Base-by-base conservation (phyloP, 2,113 vertebrate species). In the Alethe diademata region DNA sequence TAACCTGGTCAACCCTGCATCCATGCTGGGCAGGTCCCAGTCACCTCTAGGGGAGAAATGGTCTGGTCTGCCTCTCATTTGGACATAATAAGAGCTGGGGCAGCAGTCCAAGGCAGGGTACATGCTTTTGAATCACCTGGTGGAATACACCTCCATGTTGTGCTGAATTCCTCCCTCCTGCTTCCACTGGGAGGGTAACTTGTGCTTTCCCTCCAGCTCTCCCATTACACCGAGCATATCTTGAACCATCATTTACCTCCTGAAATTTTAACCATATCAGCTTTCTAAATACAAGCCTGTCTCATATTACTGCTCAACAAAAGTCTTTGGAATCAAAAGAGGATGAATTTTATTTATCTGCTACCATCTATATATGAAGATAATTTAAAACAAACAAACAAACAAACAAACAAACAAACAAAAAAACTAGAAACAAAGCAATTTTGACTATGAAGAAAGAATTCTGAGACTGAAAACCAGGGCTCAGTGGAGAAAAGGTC, bases 291-390 rank as follows among this genome's bases (percentile, higher is more conserved):
- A 72, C 36, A 91, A 29, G 31, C 54, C 45, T 53, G 23, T 89
- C 54, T 91, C 81, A 43, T 31, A 42, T 85, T 92, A 75, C 90
- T 73, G 40, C 40, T 78, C 81, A 75, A 82, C 14, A 5, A 6
- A 87, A 84, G 62, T 42, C 78, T 85, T 75, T 79, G 73, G 33
- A 90, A 82, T 73, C 74, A 90, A 88, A 50, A 95, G 78, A 90
- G 50, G 62, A 75, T 58, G n/a, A 88, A 85, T 90, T 95, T 87
- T 94, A 92, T 45, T 65, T 45, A 76, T 69, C 53, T 84, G 53
- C 54, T 94, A 91, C 81, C 43, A 87, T 69, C 54, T 79, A 43
- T 47, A 54, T 18, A 58, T 8, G 14, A 92, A 69, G 66, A 72
- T 72, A 90, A 92, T 87, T 76, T 25, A n/a, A 78, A 87, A 78